Conservation (phyloP, 1,140 invertebrate species). For the Papilio helenus region DNA sequence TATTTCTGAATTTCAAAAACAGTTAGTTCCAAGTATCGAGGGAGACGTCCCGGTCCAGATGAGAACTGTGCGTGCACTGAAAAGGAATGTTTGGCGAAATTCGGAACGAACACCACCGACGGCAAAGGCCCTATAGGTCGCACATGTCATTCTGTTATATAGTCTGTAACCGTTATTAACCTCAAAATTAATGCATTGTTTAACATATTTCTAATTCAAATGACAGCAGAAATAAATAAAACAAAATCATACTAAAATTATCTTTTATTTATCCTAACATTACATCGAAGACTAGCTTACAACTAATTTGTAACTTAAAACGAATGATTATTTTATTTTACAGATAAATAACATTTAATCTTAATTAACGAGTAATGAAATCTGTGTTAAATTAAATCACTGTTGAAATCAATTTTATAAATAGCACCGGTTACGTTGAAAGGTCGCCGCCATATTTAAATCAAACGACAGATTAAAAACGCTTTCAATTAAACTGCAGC, state of each 20-base stretch:
- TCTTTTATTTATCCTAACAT: constrained; percentile 61
- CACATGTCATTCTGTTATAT: constrained; percentile 28
- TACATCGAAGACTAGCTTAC: constrained; percentile 78
- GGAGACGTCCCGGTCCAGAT: not conserved
- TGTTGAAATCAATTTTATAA: constrained; percentile 39
- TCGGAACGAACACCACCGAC: not conserved
- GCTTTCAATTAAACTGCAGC: not conserved
- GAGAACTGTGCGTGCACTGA: constrained; percentile 1
- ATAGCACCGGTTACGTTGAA: constrained; percentile 46
- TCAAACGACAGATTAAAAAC: not conserved
- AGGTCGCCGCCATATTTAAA: constrained; percentile 20
- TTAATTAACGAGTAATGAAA: constrained; percentile 56
- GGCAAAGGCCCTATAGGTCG: constrained; percentile 23
- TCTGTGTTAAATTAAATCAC: constrained; percentile 39
- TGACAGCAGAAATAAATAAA: constrained; percentile 41
- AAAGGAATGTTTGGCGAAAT: not conserved
- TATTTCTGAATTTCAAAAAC: not conserved
- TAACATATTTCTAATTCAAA: not conserved
- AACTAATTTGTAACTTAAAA: constrained; percentile 80
- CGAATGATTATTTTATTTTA: constrained; percentile 64
- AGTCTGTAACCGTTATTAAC: not conserved
- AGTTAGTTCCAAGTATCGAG: not conserved
- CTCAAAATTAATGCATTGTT: not conserved
- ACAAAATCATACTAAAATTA: constrained; percentile 44
- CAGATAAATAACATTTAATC: constrained; percentile 69